Conservation (phyloP, 2,888 invertebrate genomes). For the Epirrita christyi region DNA sequence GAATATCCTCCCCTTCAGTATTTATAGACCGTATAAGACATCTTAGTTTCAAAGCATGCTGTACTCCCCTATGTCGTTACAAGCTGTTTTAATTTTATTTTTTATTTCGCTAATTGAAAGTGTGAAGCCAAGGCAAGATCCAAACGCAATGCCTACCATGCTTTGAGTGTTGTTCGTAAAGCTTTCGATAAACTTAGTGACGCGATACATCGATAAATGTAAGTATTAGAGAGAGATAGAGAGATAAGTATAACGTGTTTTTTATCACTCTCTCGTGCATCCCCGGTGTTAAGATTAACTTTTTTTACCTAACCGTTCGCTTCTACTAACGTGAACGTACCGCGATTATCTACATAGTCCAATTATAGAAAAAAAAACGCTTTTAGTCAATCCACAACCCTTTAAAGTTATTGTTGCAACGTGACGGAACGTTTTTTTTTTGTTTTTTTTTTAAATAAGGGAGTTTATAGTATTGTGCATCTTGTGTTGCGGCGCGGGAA, state of each 20-base stretch:
- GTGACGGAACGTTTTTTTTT: slow-evolving; percentile 63
- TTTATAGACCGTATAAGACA: slow-evolving; percentile 34
- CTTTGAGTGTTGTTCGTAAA: slow-evolving; percentile 79
- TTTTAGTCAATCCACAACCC: slow-evolving; percentile 82
- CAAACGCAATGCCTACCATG: slow-evolving; percentile 60
- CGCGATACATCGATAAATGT: slow-evolving; percentile 48
- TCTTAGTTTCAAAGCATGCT: slow-evolving; percentile 68
- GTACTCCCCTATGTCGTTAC: slow-evolving; percentile 60
- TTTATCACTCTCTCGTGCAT: slow-evolving; percentile 73
- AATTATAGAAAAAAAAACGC: slow-evolving; percentile 48
- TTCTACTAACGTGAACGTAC: slow-evolving; percentile 76
- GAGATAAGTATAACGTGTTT: slow-evolving; percentile 38
- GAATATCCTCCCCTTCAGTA: slow-evolving; percentile 29
- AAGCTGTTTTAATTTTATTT: slow-evolving; percentile 47
- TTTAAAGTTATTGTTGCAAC: slow-evolving; percentile 70
- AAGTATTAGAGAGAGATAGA: slow-evolving; percentile 73
- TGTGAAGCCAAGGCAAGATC: slow-evolving; percentile 60
- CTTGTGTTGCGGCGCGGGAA: slow-evolving; percentile 73
- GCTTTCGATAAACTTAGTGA: slow-evolving; percentile 55
- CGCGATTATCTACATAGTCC: slow-evolving; percentile 58
- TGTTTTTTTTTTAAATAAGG: slow-evolving; percentile 61
- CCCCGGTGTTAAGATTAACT: slow-evolving; percentile 73
- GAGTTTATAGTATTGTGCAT: slow-evolving; percentile 83
- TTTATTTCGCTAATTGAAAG: slow-evolving; percentile 54
- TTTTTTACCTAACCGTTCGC: slow-evolving; percentile 74